Evolutionary conservation across 2,888 invertebrate genomes (phyloP), one percentile per base, ranked within the genome.

Genomic region (Apamea anceps): DNA sequence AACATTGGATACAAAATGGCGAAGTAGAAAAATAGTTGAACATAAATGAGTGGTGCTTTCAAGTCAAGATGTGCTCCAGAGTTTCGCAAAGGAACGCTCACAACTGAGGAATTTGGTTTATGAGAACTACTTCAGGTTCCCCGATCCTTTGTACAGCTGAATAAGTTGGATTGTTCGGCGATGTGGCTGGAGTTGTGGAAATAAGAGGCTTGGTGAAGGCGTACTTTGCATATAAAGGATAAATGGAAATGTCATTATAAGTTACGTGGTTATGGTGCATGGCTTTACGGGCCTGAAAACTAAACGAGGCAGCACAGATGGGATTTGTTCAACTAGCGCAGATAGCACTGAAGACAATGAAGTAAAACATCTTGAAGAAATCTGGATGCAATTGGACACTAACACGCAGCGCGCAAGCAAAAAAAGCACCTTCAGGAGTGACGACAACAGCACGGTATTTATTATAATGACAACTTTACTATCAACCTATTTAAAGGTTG

Each of bases 51-150:
- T 92, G 92, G 90, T 88, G 90, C 92, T 90, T 93, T 92, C 87
- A 92, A 93, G 92, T 95, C 94, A 94, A 95, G 94, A 94, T 91
- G 92, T 93, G 90, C 94, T 94, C 90, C 90, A 88, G 91, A 91
- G 93, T 92, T 94, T 90, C 91, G 92, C 90, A 94, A 94, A 95
- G 93, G 93, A 93, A 93, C 91, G 90, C 90, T 91, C 93, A 91
- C 90, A 90, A 91, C 92, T 91, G 92, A 93, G 92, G 90, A 93
- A 93, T 93, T 94, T 91, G 91, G 91, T 91, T 91, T 63, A 88
- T 83, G 86, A 93, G 92, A 89, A 87, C 87, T 88, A 91, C 93
- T 94, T 88, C 88, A 91, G 81, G 72, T 84, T 84, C 73, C 81
- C 81, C 78, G 88, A 83, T 84, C 76, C 84, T 82, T 84, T 76